Evolutionary conservation across 1,140 invertebrate species (phyloP).

Genomic region (Megalopta genalis): DNA sequence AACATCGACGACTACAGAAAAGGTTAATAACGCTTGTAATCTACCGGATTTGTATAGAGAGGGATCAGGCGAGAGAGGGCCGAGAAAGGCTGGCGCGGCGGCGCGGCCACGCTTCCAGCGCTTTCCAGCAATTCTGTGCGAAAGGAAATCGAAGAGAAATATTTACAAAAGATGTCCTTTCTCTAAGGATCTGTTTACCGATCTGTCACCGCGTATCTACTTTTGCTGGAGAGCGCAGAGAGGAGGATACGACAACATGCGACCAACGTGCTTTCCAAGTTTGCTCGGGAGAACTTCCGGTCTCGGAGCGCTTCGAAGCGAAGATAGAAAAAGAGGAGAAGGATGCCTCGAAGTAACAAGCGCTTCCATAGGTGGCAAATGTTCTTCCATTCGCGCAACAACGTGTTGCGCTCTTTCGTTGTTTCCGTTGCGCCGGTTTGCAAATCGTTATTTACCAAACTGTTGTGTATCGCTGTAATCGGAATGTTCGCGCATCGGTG

Average conservation of each 20-base stretch:
- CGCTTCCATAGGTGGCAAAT: conserved; percentile 58
- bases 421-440: too few species aligned
- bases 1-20: neutral
- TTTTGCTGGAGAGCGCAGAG: conserved; percentile 57
- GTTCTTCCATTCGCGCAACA: conserved; percentile 7
- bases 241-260: conserved; percentile 61
- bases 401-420: neutral
- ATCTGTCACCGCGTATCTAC: conserved; percentile 34
- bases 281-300: conserved; percentile 54
- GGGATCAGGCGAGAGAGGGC: neutral
- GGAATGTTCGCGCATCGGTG: too few species aligned
- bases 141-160: conserved; percentile 34
- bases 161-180: conserved; percentile 57
- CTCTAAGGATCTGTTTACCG: conserved; percentile 37
- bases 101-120: too few species aligned
- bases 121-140: conserved; percentile 1
- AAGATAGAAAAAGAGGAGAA: conserved; percentile 43
- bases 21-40: conserved; percentile 7
- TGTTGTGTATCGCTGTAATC: too few species aligned
- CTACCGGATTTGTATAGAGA: conserved; percentile 3
- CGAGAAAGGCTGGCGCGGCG: neutral
- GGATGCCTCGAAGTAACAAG: conserved; percentile 55
- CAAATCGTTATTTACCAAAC: too few species aligned
- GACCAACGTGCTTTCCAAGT: conserved; percentile 57
- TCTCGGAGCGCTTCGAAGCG: conserved; percentile 28